Base-by-base conservation (phyloP, 2,888 invertebrate species). In the Theodoxus fluviatilis region DNA sequence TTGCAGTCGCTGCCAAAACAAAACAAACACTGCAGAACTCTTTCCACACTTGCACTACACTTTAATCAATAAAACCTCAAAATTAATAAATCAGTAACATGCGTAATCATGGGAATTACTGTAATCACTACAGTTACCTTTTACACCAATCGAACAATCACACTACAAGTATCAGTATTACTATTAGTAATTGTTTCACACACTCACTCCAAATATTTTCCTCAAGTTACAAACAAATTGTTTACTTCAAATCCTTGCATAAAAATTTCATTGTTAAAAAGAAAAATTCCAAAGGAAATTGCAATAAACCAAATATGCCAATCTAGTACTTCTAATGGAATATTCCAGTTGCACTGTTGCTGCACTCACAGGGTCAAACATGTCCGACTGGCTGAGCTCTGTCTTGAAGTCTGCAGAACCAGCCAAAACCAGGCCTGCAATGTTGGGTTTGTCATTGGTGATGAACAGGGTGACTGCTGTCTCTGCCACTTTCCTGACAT, bases 351-450 rank as follows among this genome's bases (percentile, higher is more conserved):
- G 15, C 31, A 31, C 12, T 9, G 1, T 25, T 2, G 31, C 37
- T 38, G 38, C 57, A 76, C 84, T 82, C 88, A 97, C 96, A 86
- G 95, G 96, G 90, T 99, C 99, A 89, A 99, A 99, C 98, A 99
- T 98, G 87, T 99, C 98, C 0, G 98, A 98, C 90, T 98, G 98
- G 87, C 96, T 96, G 82, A 99, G 92, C 88, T 99, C 99, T 78
- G 98, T 99, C 91, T 99, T 99, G 89, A 99, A 99, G 89, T 99
- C 99, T 22, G 99, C 99, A 80, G 97, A 97, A 90, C 99, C 99
- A 78, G 99, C 99, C 78, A 99, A 90, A 82, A 99, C 98, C 59
- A 99, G 91, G 0, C 99, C 99, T 69, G 98, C 95, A 75, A 98
- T 96, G 87, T 98, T 98, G 9, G 97, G 96, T 84, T 97, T 94